Evolutionary conservation across 2,113 vertebrate genomes (phyloP), one percentile per base, ranked within the genome.

Genomic region (Bostrychus sinensis): DNA sequence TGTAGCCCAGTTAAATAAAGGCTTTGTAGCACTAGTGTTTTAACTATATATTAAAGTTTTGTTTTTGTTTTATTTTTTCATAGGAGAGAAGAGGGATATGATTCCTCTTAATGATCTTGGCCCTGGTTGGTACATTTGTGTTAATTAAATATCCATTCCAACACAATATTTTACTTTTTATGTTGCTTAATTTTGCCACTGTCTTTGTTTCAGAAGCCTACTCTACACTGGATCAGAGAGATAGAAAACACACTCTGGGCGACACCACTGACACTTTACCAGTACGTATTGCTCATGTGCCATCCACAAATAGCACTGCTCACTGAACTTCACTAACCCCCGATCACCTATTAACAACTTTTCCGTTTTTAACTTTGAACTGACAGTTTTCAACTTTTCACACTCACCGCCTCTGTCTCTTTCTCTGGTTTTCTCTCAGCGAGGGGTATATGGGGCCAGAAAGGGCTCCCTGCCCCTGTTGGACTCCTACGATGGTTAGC

Each of bases 31-130:
- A 13, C 10, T 13, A 39, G 10, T n/a, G n/a, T n/a, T n/a, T n/a
- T n/a, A n/a, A n/a, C n/a, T 3, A 25, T 16, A 2, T 14, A 48
- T 5, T 48, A 4, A 46, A 4, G 45, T 22, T 70, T 10, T 54
- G n/a, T 32, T 9, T 9, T 77, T 9, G 51, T 10, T 12, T 75
- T 7, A 51, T 55, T 83, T 16, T 66, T 25, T 59, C 8, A n/a
- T 30, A 98, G 96, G 95, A 83, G 94, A 97, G 84, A 91, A 90
- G 83, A 92, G 94, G 83, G 95, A 97, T 78, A 94, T 97, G 93
- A 98, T 98, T 90, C 96, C 96, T 69, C 92, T 98, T 85, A 95
- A 95, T 88, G 95, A 90, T 86, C 91, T 98, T 70, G 95, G 95
- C 89, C 93, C 95, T 90, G 95, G 96, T 95, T 81, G 72, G 91